A percentile compares a stretch with the other conserved stretches of the same genome.
Evolutionary conservation across 2,113 vertebrate species (phyloP).

Genomic region (Anhinga rufa): DNA sequence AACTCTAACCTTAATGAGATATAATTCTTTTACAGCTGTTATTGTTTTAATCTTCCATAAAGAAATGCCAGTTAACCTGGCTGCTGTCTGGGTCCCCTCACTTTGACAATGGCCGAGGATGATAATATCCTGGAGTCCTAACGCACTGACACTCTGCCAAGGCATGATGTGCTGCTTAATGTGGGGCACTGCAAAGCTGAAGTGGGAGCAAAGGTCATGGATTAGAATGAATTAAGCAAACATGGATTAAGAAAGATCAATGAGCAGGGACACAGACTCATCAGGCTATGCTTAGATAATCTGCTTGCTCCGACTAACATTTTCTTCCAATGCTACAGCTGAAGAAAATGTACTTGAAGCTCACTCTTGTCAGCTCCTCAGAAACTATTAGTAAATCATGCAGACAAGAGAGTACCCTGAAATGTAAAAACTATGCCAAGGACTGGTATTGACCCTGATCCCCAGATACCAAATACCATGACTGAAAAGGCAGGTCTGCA

Average conservation of each 20-base stretch:
- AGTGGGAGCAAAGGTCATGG: conserved; percentile 33
- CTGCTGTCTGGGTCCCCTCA: neutral
- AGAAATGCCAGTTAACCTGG: neutral
- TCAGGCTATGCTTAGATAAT: conserved; percentile 57
- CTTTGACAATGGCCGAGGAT: neutral
- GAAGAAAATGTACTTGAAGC: conserved; percentile 41
- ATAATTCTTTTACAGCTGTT: neutral
- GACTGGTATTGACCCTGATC: conserved; percentile 10
- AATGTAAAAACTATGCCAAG: neutral
- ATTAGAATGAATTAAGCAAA: conserved; percentile 66
- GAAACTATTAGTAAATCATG: conserved; percentile 34
- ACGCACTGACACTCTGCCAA: neutral
- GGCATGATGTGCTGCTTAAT: neutral
- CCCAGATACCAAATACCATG: neutral
- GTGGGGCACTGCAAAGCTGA: conserved; percentile 36
- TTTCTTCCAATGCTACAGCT: neutral
- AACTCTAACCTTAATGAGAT: neutral
- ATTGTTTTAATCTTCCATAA: neutral
- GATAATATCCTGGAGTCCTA: neutral
- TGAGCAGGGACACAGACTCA: conserved; percentile 45
- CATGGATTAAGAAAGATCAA: conserved; percentile 61
- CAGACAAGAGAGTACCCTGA: neutral
- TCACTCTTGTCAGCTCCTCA: neutral
- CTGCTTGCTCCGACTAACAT: neutral
- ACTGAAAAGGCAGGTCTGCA: conserved; percentile 13